These are phyloP conservation scores for Epistrophella euchroma DNA, from an alignment of 2,888 invertebrate genomes.

Conservation along the genomic window DNA sequence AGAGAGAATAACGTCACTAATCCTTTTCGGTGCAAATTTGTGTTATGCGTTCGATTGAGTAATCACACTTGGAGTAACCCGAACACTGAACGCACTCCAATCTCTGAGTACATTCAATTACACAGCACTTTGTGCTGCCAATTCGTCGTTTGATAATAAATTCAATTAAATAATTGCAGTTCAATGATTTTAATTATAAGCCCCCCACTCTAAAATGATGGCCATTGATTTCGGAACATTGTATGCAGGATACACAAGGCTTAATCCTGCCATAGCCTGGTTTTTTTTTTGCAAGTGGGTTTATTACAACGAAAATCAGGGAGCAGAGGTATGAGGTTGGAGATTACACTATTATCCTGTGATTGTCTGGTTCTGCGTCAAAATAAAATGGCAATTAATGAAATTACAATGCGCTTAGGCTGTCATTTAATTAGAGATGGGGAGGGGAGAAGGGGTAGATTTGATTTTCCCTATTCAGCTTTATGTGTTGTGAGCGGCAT, in stretches of 20 bases:
- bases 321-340: neutral
- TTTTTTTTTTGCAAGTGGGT: slow-evolving; percentile 1
- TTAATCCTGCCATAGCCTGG: slow-evolving; percentile 45
- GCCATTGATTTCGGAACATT: slow-evolving; percentile 61
- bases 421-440: slow-evolving; percentile 67
- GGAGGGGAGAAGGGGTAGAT: neutral
- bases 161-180: slow-evolving; percentile 77
- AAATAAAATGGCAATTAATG: slow-evolving; percentile 73
- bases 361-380: slow-evolving; percentile 39
- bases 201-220: slow-evolving; percentile 59
- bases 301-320: neutral
- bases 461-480: neutral
- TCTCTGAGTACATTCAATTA: slow-evolving; percentile 63
- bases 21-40: slow-evolving; percentile 59
- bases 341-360: slow-evolving; percentile 52
- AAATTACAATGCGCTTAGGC: slow-evolving; percentile 73
- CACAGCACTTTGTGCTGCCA: slow-evolving; percentile 59
- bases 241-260: slow-evolving; percentile 24
- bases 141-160: slow-evolving; percentile 71
- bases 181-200: slow-evolving; percentile 77
- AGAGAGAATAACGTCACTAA: slow-evolving; percentile 37
- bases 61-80: slow-evolving; percentile 67
- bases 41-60: slow-evolving; percentile 64
- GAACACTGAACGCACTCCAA: slow-evolving; percentile 24
- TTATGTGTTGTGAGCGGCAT: slow-evolving; percentile 34